Evolutionary conservation across 2,113 vertebrate species (phyloP).

Genomic region (Peromyscus polionotus): DNA sequence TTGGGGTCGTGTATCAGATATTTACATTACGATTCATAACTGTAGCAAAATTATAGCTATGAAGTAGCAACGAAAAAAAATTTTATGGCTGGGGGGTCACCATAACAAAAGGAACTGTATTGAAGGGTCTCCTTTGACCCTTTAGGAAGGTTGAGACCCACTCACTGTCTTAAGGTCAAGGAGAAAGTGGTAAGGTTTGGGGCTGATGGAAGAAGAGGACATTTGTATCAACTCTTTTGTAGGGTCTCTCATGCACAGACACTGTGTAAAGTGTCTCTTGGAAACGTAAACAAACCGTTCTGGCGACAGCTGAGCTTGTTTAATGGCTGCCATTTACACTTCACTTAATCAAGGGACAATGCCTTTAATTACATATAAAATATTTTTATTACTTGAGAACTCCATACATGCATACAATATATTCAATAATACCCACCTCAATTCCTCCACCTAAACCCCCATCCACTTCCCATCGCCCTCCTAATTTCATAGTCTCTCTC

Average conservation of each 20-base stretch:
- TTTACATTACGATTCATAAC: neutral
- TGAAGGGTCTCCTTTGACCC: neutral
- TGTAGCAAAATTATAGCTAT: neutral
- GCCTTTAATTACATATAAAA: neutral
- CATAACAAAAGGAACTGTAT: neutral
- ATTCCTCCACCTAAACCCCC: too few species aligned
- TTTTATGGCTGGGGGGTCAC: neutral
- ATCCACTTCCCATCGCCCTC: neutral
- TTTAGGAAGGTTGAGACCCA: neutral
- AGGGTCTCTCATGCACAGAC: neutral
- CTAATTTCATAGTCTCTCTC: neutral
- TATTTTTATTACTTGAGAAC: neutral
- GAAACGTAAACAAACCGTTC: neutral
- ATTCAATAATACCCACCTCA: neutral
- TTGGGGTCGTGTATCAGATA: neutral
- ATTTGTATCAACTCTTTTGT: neutral
- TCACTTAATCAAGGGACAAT: neutral
- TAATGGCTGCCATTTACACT: neutral
- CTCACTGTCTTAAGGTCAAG: neutral
- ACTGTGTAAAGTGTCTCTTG: neutral
- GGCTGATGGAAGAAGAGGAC: neutral
- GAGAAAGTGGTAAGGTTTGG: neutral
- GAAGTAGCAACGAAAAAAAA: neutral
- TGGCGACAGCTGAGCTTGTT: neutral
- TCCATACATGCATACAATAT: neutral